phyloP scores from a whole-genome alignment of 1,140 invertebrate genomes.

The Anadara kagoshimensis region DNA sequence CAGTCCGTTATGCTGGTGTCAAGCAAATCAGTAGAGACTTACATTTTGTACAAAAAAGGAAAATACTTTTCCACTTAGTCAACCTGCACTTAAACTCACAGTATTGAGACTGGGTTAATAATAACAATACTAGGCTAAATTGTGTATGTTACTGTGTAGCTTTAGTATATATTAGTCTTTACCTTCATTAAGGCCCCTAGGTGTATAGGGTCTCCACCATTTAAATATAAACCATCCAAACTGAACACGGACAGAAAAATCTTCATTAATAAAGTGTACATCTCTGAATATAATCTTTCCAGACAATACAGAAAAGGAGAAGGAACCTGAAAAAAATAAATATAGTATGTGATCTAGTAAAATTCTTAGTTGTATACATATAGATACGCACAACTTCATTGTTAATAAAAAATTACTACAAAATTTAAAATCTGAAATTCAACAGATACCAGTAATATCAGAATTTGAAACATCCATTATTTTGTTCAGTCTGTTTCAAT shows the following conservation, averaged over 20 bases:
- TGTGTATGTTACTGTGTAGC: not conserved
- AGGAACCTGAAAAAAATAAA: constrained; percentile 82
- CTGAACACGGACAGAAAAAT: constrained; percentile 94
- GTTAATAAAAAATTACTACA: no score
- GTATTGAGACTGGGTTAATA: no score
- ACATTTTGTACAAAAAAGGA: not conserved
- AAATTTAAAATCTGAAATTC: no score
- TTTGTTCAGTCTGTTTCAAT: no score
- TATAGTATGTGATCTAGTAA: no score
- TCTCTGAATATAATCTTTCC: constrained; percentile 99
- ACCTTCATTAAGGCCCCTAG: constrained; percentile 96
- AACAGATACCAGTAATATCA: no score
- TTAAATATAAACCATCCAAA: constrained; percentile 98
- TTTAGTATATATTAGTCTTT: constrained; percentile 4
- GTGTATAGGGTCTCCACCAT: constrained; percentile 95
- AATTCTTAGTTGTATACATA: no score
- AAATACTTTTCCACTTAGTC: not conserved
- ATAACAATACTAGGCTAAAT: not conserved
- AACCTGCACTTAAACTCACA: no score
- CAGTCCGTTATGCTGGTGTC: no score
- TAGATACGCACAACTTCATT: no score
- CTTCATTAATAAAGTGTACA: constrained; percentile 94
- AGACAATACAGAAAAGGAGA: constrained; percentile 94
- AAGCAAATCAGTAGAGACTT: no score
- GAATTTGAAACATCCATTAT: no score